Conservation (phyloP, 2,888 invertebrate genomes). For the Torymus aiolomorphi region DNA sequence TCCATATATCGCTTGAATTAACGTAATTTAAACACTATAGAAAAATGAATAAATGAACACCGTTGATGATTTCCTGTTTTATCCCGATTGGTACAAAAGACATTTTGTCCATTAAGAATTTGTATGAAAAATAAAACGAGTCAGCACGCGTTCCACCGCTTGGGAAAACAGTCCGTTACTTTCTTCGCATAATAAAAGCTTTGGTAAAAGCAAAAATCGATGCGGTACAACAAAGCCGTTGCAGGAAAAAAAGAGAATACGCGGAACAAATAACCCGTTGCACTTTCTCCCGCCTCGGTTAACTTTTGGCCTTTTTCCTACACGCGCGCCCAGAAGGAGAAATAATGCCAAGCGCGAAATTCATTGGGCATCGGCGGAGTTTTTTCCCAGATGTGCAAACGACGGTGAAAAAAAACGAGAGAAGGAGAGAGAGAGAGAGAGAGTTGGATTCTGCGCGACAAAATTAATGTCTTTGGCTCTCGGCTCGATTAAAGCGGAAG, state of each 20-base stretch:
- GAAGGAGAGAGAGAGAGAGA: not conserved
- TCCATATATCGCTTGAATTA: too few species aligned
- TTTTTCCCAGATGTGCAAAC: conserved; percentile 47
- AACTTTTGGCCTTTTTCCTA: conserved; percentile 27
- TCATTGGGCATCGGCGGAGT: conserved; percentile 41
- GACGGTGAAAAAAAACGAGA: conserved; percentile 19
- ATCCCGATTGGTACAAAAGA: too few species aligned
- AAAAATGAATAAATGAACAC: too few species aligned
- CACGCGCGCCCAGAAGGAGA: conserved; percentile 3
- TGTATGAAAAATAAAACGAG: too few species aligned
- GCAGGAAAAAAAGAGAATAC: not conserved
- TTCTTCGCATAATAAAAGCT: not conserved
- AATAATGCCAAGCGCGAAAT: conserved; percentile 30
- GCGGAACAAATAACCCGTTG: conserved; percentile 11
- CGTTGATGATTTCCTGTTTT: too few species aligned
- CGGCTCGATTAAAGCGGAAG: conserved; percentile 46
- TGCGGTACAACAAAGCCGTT: not conserved
- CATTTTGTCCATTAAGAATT: too few species aligned
- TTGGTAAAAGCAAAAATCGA: conserved; percentile 1
- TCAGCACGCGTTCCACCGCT: too few species aligned
- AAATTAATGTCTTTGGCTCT: conserved; percentile 51
- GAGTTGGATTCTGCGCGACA: conserved; percentile 9
- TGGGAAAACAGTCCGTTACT: too few species aligned
- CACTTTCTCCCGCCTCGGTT: conserved; percentile 3
- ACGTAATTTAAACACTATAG: too few species aligned